Conservation (phyloP, 2,113 vertebrate genomes). For the Passer domesticus region DNA sequence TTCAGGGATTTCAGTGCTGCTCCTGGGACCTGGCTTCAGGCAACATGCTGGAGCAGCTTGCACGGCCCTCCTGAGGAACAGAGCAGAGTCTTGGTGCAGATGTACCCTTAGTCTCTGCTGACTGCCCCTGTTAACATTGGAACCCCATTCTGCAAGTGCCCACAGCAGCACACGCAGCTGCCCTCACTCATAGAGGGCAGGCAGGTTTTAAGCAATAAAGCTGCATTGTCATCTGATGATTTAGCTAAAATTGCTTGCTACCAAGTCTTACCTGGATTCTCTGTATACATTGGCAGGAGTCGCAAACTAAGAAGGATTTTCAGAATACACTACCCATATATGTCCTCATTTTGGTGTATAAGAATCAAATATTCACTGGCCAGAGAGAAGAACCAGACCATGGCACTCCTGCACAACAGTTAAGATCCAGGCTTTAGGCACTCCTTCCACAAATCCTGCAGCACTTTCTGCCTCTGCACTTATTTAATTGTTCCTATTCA, state of each 20-base stretch:
- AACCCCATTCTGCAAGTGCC: background rate
- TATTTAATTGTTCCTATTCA: background rate
- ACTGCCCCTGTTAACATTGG: background rate
- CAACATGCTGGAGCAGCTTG: accelerated
- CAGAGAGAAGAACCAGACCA: background rate
- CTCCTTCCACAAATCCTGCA: background rate
- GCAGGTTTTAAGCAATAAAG: background rate
- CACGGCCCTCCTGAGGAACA: background rate
- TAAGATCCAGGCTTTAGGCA: background rate
- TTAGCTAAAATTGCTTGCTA: background rate
- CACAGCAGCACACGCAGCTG: background rate
- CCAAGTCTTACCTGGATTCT: background rate
- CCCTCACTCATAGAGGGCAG: background rate
- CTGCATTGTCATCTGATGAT: background rate
- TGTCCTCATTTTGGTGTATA: background rate
- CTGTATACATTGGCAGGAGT: background rate
- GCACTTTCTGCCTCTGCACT: background rate
- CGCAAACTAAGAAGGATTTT: background rate
- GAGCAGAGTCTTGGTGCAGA: background rate
- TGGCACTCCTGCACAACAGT: background rate
- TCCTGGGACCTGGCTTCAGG: background rate
- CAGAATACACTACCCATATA: background rate
- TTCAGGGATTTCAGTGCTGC: background rate
- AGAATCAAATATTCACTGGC: background rate
- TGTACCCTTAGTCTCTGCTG: background rate